Percentiles rank a stretch among this genome's conserved stretches.
Conservation (phyloP, 2,888 invertebrate species). For the Biston stratarius region DNA sequence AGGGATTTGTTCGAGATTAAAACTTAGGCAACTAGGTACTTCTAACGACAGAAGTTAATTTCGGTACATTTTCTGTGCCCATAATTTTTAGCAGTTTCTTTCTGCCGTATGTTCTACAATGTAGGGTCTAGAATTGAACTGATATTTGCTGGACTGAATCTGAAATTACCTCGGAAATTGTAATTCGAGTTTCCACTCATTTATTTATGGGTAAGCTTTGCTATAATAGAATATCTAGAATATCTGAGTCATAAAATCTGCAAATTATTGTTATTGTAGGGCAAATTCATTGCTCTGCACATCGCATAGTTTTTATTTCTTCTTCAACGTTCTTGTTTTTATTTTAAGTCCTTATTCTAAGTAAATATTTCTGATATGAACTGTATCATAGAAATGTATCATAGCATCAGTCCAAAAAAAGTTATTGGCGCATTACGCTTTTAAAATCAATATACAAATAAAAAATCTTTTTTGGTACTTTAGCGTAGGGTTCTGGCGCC, state of each 20-base stretch:
- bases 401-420: too few relatives aligned
- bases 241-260: not conserved
- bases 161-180: not conserved
- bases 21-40: slow-evolving; percentile 7
- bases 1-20: slow-evolving; percentile 8
- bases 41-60: not conserved
- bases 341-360: too few relatives aligned
- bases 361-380: too few relatives aligned
- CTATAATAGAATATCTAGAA: not conserved
- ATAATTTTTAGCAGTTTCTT: not conserved
- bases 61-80: not conserved
- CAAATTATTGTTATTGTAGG: not conserved
- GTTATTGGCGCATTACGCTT: too few relatives aligned
- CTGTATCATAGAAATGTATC: too few relatives aligned
- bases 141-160: not conserved
- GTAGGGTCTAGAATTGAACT: not conserved
- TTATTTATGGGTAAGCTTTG: not conserved
- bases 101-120: not conserved
- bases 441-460: too few relatives aligned
- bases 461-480: too few relatives aligned
- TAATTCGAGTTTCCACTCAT: not conserved
- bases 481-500: too few relatives aligned
- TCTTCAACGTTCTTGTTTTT: too few relatives aligned
- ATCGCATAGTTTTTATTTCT: too few relatives aligned
- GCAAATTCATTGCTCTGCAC: too few relatives aligned